These are phyloP conservation scores for Enteromius argenteus DNA, from an alignment of 2,797 vertebrate genomes.

Conservation along the genomic window DNA sequence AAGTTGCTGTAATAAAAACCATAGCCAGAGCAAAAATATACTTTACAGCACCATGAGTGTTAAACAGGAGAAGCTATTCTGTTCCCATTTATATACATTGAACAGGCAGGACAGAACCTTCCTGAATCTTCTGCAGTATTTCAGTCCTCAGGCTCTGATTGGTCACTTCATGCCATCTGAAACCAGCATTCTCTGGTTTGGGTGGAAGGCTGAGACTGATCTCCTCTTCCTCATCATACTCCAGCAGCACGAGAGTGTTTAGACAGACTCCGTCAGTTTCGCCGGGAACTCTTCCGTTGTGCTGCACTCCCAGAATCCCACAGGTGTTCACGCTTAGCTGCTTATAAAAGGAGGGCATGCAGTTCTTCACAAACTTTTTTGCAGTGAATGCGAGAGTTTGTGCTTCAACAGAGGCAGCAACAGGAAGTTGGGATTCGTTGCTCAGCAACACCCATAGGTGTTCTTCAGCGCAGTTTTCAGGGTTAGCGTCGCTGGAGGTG, in stretches of 20 bases:
- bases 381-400: constrained; percentile 73
- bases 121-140: constrained; percentile 72
- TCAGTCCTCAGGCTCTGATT: constrained; percentile 71
- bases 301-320: constrained; percentile 87
- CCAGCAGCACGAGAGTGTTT: constrained; percentile 79
- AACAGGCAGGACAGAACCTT: constrained; percentile 76
- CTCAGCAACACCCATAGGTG: constrained; percentile 83
- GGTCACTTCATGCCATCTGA: constrained; percentile 81
- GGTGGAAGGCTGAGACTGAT: constrained; percentile 68
- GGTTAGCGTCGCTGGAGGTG: neutral
- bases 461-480: constrained; percentile 40
- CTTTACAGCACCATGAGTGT: neutral
- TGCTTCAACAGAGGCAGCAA: constrained; percentile 71
- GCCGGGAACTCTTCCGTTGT: constrained; percentile 73
- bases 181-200: constrained; percentile 67
- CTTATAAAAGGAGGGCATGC: constrained; percentile 69
- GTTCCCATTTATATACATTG: constrained; percentile 67
- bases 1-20: neutral
- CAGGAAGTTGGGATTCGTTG: constrained; percentile 74
- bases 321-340: constrained; percentile 70
- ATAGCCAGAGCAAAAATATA: neutral
- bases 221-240: constrained; percentile 42
- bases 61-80: neutral
- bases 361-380: constrained; percentile 78
- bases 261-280: constrained; percentile 84